A percentile compares a stretch with the other conserved stretches of the same genome.
Conservation (phyloP, 2,113 vertebrate genomes). For the Cromileptes altivelis region DNA sequence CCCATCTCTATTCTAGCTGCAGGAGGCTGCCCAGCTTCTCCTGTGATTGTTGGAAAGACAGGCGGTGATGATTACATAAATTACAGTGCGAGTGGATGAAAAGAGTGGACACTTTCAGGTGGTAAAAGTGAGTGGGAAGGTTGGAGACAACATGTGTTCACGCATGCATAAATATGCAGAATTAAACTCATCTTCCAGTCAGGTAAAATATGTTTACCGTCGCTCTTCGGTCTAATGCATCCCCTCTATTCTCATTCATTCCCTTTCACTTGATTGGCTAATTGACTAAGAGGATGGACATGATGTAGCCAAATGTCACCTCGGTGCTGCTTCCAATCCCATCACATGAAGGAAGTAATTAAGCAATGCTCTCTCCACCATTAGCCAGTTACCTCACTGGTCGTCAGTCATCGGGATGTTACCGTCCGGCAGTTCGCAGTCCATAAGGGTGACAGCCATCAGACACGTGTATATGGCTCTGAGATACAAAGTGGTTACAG, state of each 20-base stretch:
- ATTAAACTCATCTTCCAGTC: conserved; percentile 44
- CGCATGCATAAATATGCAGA: conserved; percentile 38
- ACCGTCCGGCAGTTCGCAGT: conserved; percentile 36
- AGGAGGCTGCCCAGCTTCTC: conserved; percentile 27
- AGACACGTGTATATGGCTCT: conserved; percentile 23
- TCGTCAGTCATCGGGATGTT: conserved; percentile 50
- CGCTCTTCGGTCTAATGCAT: conserved; percentile 45
- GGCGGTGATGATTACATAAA: conserved; percentile 45
- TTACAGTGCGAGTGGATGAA: conserved; percentile 1
- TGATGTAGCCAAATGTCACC: conserved; percentile 70
- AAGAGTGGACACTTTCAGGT: conserved; percentile 15
- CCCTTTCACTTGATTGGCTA: conserved; percentile 60
- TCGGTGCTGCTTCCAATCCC: conserved; percentile 47
- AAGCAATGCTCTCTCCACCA: conserved; percentile 64
- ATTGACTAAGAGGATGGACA: conserved; percentile 68
- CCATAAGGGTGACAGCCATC: conserved; percentile 33
- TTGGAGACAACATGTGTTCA: conserved; percentile 20
- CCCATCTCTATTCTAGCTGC: conserved; percentile 27
- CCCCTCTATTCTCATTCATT: conserved; percentile 37
- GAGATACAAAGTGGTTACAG: conserved; percentile 39
- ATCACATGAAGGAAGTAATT: conserved; percentile 72
- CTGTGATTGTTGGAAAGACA: conserved; percentile 19
- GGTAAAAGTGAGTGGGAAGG: not conserved
- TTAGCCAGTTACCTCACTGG: conserved; percentile 70
- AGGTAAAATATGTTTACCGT: conserved; percentile 50